These are phyloP conservation scores for Thomomys bottae DNA, from an alignment of 2,113 vertebrate species.

Conservation along the genomic window DNA sequence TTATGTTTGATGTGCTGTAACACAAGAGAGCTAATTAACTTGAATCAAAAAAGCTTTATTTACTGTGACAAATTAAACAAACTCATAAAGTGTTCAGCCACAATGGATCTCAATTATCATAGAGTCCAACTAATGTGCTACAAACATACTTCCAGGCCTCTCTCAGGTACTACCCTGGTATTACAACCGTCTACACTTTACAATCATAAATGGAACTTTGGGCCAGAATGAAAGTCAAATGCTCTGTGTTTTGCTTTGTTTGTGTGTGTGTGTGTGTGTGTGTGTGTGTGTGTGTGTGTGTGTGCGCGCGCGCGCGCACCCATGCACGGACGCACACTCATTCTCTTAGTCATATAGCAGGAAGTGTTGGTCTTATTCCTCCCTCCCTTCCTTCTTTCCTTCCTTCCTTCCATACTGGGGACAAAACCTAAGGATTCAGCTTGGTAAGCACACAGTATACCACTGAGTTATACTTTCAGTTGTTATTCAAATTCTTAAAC, in stretches of 20 bases:
- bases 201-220: constrained; percentile 68
- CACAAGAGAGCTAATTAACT: constrained; percentile 79
- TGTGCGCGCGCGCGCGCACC: too few relatives aligned
- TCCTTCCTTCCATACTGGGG: not conserved
- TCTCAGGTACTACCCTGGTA: constrained; percentile 77
- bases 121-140: constrained; percentile 75
- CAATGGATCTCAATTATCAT: constrained; percentile 76
- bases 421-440: not conserved
- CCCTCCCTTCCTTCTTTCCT: not conserved
- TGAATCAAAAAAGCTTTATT: constrained; percentile 80
- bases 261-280: constrained; percentile 18
- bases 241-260: constrained; percentile 66
- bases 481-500: constrained; percentile 20
- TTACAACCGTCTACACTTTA: constrained; percentile 62
- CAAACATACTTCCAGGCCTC: constrained; percentile 74
- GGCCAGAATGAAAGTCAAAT: constrained; percentile 65
- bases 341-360: constrained; percentile 5
- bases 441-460: not conserved
- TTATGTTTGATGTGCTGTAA: constrained; percentile 81
- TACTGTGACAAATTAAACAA: constrained; percentile 80
- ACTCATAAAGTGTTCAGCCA: constrained; percentile 77
- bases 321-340: too few relatives aligned
- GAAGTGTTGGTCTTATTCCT: not conserved
- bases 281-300: not conserved
- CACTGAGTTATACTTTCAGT: not conserved